Evolutionary conservation across 2,113 vertebrate genomes (phyloP), one percentile per base, ranked within the genome.

Genomic region (Amazona guildingii): DNA sequence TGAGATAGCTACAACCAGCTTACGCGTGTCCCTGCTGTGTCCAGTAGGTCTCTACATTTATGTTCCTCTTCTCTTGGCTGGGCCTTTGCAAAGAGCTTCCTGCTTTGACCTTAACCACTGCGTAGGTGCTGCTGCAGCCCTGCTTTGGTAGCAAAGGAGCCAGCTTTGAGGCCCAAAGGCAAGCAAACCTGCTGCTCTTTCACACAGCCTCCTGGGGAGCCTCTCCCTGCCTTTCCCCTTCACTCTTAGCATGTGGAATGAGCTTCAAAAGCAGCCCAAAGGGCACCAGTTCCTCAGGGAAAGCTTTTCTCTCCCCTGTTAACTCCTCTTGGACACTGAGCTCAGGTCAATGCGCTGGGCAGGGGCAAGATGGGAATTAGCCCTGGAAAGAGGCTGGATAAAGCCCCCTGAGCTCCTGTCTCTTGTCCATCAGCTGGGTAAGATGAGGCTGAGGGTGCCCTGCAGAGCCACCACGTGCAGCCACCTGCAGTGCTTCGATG

Each of bases 21-120:
- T 99, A 13, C 97, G 99, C 10, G 99, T 99, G 44, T 99, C 99
- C 21, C 99, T 99, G 7, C 99, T 99, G 98, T 99, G 99, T 79
- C 99, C 99, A 81, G 99, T 99, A 98, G 97, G 98, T 98, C 70
- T 8, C 49, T 27, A 10, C 12, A 0, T 39, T 84, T 64, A 57
- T 15, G 6, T 49, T 89, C 28, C 2, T 43, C 57, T 43, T 43
- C 19, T 51, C 75, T 48, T 6, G 8, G 33, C 2, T 19, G 11
- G 72, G 46, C 41, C 80, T 35, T 23, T 48, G 44, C 13, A 7
- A 44, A 17, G 55, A 13, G 57, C 66, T 79, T 44, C 74, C 49
- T 5, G 16, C 63, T 41, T 64, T 16, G 33, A 10, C 54, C 54
- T 62, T n/a, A 59, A 3, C 59, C 15, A 3, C 19, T 16, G 70